Base-by-base conservation (phyloP, 2,888 invertebrate species). In the Alloscopus bannaensis region DNA sequence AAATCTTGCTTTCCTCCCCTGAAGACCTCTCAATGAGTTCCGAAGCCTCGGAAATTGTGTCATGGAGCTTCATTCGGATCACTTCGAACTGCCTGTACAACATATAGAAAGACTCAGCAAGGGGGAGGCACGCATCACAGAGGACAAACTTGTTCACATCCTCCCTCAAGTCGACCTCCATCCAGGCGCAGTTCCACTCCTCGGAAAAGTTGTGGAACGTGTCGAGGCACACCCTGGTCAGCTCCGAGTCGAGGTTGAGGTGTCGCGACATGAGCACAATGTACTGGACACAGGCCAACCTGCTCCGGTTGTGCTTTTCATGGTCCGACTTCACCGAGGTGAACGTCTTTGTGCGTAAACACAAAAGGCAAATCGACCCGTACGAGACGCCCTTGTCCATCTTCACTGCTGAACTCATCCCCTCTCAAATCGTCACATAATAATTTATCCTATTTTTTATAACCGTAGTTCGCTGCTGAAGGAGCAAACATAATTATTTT, bases 271-370 rank as follows among this genome's bases (percentile, higher is more conserved):
- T 18, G 8, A 71, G 55, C 6, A 36, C 62, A 8, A 71, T 20
- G 31, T 71, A 71, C 26, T 62, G 62, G 6, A 52, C n/a, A 20
- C 62, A 72, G 4, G 40, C 57, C 50, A 52, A 16, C 13, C 55
- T 22, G 29, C 64, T 62, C 26, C 40, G 26, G 22, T 31, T 31
- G 18, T 72, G 64, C 22, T 72, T 50, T 6, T 52, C 62, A 0
- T 36, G 62, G 28, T 71, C 71, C 11, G 50, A 50, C 28, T 71
- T 71, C n/a, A 71, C 71, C 11, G 71, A 62, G 24, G 71, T 62
- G 31, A 50, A 62, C 1, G 71, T 71, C 36, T 50, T 60, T 8
- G 62, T 50, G 20, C 52, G 29, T 11, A 71, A 50, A 40, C 71
- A 71, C 1, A 71, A 28, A 20, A 71, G 62, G 36, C 71, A 71